Conservation (phyloP, 2,113 vertebrate species). For the Salvelinus alpinus region DNA sequence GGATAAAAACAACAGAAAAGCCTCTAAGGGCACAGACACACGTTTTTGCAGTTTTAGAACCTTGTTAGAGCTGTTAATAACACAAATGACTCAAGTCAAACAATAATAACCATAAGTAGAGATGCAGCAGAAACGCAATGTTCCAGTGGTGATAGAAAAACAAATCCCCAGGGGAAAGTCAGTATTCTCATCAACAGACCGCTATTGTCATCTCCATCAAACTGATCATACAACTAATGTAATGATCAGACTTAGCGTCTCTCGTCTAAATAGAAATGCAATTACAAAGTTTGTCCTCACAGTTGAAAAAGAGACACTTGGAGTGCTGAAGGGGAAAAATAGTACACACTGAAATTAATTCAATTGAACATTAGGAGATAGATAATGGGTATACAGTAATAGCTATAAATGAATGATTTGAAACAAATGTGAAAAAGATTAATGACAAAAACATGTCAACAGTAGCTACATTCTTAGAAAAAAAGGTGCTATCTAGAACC, state of each 20-base stretch:
- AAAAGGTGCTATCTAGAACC: no score
- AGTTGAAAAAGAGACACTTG: conserved; percentile 1
- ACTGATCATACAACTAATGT: conserved; percentile 36
- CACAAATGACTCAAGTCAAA: no score
- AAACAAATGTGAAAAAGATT: not conserved
- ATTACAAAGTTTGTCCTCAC: conserved; percentile 7
- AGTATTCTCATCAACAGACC: conserved; percentile 13
- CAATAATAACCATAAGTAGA: no score
- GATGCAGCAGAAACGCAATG: no score
- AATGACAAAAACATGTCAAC: not conserved
- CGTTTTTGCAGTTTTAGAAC: no score
- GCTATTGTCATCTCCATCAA: conserved; percentile 21
- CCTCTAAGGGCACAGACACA: no score
- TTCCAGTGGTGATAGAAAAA: no score
- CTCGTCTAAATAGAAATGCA: not conserved
- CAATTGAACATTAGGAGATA: not conserved
- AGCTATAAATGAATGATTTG: not conserved
- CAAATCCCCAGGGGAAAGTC: no score
- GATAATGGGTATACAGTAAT: not conserved
- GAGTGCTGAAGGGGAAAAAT: not conserved
- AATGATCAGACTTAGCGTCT: conserved; percentile 26
- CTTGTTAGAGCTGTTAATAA: no score
- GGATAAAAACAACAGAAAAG: no score
- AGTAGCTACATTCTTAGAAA: no score
- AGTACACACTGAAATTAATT: not conserved